Evolutionary conservation across 2,888 invertebrate species (phyloP).

Genomic region (Drosophila niveifrons): DNA sequence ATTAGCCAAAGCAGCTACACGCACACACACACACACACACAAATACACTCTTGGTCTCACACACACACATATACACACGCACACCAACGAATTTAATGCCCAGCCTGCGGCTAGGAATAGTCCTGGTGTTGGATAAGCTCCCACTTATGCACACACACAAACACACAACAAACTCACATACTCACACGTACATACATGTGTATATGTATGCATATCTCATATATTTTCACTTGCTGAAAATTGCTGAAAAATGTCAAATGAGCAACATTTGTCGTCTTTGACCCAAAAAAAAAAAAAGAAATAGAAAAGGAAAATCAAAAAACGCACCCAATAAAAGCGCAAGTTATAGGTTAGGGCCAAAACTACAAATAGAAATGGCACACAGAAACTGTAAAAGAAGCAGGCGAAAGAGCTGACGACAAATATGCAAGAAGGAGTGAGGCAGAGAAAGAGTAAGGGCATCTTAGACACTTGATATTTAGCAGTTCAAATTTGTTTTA

Average conservation of each 20-base stretch:
- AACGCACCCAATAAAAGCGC: slow-evolving; percentile 26
- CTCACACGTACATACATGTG: not conserved
- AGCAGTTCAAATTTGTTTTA: slow-evolving; percentile 21
- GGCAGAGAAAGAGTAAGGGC: not conserved
- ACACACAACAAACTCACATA: not conserved
- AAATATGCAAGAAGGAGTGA: not conserved
- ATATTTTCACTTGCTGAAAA: slow-evolving; percentile 36
- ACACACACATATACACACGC: slow-evolving; percentile 1
- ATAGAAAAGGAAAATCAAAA: slow-evolving; percentile 8
- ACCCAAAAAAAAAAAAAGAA: slow-evolving; percentile 32
- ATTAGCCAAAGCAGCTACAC: slow-evolving; percentile 40
- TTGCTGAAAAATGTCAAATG: slow-evolving; percentile 60
- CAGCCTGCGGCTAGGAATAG: slow-evolving; percentile 27
- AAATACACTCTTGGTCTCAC: not conserved
- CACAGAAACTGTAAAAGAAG: not conserved
- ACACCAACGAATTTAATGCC: slow-evolving; percentile 22
- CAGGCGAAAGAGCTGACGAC: not conserved
- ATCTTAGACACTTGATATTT: slow-evolving; percentile 9
- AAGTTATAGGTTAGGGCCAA: slow-evolving; percentile 4
- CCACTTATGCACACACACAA: slow-evolving; percentile 5
- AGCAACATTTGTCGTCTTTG: slow-evolving; percentile 37
- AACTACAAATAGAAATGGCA: not conserved
- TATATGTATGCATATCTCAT: slow-evolving; percentile 3
- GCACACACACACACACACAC: slow-evolving; percentile 13
- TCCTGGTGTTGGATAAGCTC: slow-evolving; percentile 19